A percentile compares a stretch with the other conserved stretches of the same genome.
These are phyloP conservation scores for Drosophila dunni DNA, from an alignment of 1,140 invertebrate genomes.

Conservation along the genomic window DNA sequence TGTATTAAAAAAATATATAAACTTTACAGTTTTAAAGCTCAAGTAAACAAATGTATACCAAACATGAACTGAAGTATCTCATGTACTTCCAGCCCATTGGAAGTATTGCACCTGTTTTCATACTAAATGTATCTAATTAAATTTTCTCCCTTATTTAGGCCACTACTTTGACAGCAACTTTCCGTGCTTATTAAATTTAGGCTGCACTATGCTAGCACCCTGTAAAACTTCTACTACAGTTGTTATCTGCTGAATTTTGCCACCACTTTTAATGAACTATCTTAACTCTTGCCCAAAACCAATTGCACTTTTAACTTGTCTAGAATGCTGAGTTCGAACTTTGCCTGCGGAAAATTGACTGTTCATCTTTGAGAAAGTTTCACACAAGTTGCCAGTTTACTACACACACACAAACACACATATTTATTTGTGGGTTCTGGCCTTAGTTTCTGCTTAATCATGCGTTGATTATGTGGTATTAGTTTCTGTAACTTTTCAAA, in stretches of 20 bases:
- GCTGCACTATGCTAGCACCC: too few species aligned
- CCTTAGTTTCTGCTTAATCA: conserved; percentile 28
- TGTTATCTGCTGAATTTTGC: background rate
- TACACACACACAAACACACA: background rate
- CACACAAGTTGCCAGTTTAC: conserved; percentile 6
- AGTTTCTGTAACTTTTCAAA: conserved; percentile 30
- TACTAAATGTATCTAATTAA: too few species aligned
- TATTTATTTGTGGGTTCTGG: conserved; percentile 19
- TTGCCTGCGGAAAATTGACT: conserved; percentile 1
- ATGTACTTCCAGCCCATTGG: too few species aligned
- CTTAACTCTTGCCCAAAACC: background rate
- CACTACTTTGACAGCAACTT: too few species aligned
- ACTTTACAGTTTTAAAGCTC: too few species aligned
- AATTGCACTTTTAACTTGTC: conserved; percentile 11
- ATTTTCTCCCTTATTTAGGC: too few species aligned
- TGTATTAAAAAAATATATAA: too few species aligned
- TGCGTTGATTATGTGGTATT: conserved; percentile 36
- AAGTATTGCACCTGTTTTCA: too few species aligned
- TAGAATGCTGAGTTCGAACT: conserved; percentile 9
- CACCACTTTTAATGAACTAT: conserved; percentile 1
- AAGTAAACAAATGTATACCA: too few species aligned
- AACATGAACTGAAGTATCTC: too few species aligned
- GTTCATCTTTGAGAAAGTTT: conserved; percentile 20
- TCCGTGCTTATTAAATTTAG: too few species aligned
- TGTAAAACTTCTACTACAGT: background rate